phyloP scores from a whole-genome alignment of 2,888 invertebrate species.

The Aporophyla nigra region DNA sequence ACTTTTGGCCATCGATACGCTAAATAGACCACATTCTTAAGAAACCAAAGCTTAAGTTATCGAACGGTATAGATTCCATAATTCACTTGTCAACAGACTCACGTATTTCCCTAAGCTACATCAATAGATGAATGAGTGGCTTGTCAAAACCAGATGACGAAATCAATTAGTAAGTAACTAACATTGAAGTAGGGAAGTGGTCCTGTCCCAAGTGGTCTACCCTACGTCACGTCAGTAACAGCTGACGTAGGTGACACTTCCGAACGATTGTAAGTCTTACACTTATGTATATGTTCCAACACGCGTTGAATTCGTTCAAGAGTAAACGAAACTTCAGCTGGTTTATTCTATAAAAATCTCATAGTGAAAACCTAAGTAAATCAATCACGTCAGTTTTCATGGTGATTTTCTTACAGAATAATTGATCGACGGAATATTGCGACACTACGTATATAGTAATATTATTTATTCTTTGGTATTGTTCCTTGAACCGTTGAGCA shows the following conservation, averaged over 20 bases:
- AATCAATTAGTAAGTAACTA: slow-evolving; percentile 36
- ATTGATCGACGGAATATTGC: neutral
- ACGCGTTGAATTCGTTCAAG: neutral
- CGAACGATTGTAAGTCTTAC: neutral
- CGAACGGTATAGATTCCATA: neutral
- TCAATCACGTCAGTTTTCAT: neutral
- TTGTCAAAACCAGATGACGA: slow-evolving; percentile 14
- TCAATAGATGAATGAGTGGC: slow-evolving; percentile 14
- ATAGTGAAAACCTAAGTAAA: too few relatives aligned
- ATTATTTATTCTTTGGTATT: too few relatives aligned
- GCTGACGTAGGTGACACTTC: slow-evolving; percentile 20
- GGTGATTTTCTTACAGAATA: neutral
- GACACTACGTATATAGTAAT: neutral
- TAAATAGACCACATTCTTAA: neutral
- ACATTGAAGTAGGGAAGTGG: slow-evolving; percentile 18
- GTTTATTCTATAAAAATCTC: neutral
- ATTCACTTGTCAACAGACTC: neutral
- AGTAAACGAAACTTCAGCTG: neutral
- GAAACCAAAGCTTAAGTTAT: neutral
- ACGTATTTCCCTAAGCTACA: neutral
- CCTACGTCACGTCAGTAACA: slow-evolving; percentile 29
- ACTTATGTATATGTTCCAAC: slow-evolving; percentile 2
- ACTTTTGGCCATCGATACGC: too few relatives aligned
- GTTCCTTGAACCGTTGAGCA: too few relatives aligned
- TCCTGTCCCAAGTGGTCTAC: neutral